Base-by-base conservation (phyloP, 1,140 invertebrate genomes). In the Lasioglossum albipes region DNA sequence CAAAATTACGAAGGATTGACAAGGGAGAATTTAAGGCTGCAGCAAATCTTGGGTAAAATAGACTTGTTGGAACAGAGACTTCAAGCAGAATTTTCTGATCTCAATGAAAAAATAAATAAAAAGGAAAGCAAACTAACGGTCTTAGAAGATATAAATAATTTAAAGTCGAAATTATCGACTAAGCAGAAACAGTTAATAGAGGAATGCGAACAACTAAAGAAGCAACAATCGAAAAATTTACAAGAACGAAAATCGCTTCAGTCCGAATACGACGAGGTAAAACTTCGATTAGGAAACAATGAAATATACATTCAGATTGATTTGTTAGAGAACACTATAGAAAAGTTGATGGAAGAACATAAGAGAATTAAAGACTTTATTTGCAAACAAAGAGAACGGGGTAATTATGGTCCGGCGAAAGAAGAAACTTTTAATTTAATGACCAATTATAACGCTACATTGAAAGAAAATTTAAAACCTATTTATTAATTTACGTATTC, bases 291-390 rank as follows among this genome's bases (percentile, higher is more conserved):
- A 12, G 75, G 91, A n/a, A 84, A 83, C 45, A 92, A 93, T 79
- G 89, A 91, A 62, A 87, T 88, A 62, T 93, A 93, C 85, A 72
- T 81, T 7, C 87, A 91, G n/a, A 91, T 94, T 5, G 90, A 82
- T 75, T 73, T 79, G 6, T 66, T 93, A 9, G 90, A 93, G 65
- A 89, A 90, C 45, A 93, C 90, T 66, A 54, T 93, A 7, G 86
- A 89, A 52, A 90, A 84, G 22, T 69, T 92, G 6, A 88, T 85
- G 18, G 68, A 87, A 65, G 89, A 87, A 20, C 91, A 90, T 74
- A 88, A 89, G 36, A 78, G 73, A 2, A 83, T 88, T 45, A 62
- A 87, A 59, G 75, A 78, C 76, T 90, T 87, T n/a, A 87, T 92
- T 52, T 13, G n/a, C 2, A 84, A 89, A 31, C 81, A 90, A 62